Evolutionary conservation across 2,888 invertebrate species (phyloP).

Genomic region (Phlogophora meticulosa): DNA sequence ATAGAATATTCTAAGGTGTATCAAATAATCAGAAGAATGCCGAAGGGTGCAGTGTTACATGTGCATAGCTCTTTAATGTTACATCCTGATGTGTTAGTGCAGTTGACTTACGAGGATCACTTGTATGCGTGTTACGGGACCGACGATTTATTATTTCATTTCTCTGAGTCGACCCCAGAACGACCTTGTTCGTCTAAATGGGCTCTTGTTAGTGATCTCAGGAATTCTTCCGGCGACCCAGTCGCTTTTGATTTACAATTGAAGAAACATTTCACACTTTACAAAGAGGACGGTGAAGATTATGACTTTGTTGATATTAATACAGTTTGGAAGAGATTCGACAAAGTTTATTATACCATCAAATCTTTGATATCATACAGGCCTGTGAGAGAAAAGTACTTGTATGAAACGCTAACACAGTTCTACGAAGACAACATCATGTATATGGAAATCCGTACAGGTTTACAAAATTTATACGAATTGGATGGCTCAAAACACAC

Average conservation of each 20-base stretch:
- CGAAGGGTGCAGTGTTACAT: conserved; percentile 94
- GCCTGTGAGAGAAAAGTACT: conserved; percentile 92
- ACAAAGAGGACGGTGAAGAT: conserved; percentile 80
- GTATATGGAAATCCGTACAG: conserved; percentile 93
- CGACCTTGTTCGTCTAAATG: conserved; percentile 85
- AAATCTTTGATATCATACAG: conserved; percentile 91
- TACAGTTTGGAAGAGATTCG: conserved; percentile 92
- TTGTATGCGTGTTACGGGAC: conserved; percentile 89
- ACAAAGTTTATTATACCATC: conserved; percentile 87
- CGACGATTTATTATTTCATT: conserved; percentile 79
- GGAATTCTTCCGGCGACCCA: conserved; percentile 83
- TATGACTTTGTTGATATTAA: conserved; percentile 87
- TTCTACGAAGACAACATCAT: conserved; percentile 93
- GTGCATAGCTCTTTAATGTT: conserved; percentile 93
- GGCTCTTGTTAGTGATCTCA: conserved; percentile 87
- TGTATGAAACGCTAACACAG: conserved; percentile 91
- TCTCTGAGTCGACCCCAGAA: conserved; percentile 76
- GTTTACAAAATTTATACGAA: conserved; percentile 88
- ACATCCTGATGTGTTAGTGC: conserved; percentile 91
- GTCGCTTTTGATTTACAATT: conserved; percentile 89
- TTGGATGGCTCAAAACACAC: conserved; percentile 90
- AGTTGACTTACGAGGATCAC: conserved; percentile 92
- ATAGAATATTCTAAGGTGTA: conserved; percentile 93
- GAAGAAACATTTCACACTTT: conserved; percentile 89
- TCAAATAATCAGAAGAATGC: conserved; percentile 92